A percentile compares a stretch with the other conserved stretches of the same genome.
Conservation (phyloP, 1,140 invertebrate genomes). For the Nomia melanderi region DNA sequence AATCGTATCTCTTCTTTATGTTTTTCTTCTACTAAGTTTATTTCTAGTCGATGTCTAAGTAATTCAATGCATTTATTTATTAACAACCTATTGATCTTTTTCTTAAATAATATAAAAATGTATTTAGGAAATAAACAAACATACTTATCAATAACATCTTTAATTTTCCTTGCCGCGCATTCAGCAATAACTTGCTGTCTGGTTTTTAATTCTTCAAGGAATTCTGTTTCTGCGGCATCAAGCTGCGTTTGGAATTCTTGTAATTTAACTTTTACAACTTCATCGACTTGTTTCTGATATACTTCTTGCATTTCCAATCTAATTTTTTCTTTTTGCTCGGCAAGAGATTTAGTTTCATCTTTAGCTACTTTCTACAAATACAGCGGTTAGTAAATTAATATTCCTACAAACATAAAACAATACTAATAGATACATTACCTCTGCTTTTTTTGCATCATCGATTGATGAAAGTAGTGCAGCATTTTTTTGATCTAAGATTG, state of each 20-base stretch:
- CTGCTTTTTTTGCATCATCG: constrained; percentile 79
- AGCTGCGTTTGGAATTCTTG: constrained; percentile 89
- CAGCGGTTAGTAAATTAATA: constrained; percentile 24
- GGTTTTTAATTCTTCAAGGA: constrained; percentile 85
- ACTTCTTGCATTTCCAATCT: constrained; percentile 86
- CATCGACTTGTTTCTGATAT: constrained; percentile 90
- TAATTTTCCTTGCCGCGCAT: constrained; percentile 86
- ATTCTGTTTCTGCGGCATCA: constrained; percentile 84
- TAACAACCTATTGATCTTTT: background rate
- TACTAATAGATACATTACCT: constrained; percentile 72
- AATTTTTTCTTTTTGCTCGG: constrained; percentile 84
- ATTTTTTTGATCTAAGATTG: constrained; percentile 81
- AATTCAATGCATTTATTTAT: background rate
- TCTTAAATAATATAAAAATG: background rate
- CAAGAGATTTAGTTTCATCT: constrained; percentile 81
- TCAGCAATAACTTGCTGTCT: constrained; percentile 86
- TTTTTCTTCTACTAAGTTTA: constrained; percentile 88
- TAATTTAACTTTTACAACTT: constrained; percentile 87
- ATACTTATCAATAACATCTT: constrained; percentile 88
- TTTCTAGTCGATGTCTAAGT: constrained; percentile 86
- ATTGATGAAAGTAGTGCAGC: constrained; percentile 77
- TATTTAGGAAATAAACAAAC: constrained; percentile 54
- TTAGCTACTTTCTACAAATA: constrained; percentile 80
- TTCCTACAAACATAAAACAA: background rate
- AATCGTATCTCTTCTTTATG: constrained; percentile 88